A percentile compares a stretch with the other conserved stretches of the same genome.
phyloP scores from a whole-genome alignment of 2,888 invertebrate species.

The Drosophila affinis region DNA sequence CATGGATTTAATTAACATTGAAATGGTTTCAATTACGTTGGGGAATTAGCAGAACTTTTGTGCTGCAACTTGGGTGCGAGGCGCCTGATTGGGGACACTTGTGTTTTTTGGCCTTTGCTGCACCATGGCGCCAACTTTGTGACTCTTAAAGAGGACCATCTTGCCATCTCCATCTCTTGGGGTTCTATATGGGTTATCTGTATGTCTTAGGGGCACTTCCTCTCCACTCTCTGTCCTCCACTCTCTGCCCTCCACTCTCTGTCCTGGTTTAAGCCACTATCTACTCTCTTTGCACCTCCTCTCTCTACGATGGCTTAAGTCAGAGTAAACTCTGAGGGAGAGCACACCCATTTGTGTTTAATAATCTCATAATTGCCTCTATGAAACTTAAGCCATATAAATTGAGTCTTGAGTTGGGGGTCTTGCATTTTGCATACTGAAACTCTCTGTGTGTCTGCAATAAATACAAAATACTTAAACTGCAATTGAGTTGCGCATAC shows the following conservation, averaged over 20 bases:
- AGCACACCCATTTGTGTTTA: constrained; percentile 36
- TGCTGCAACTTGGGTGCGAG: constrained; percentile 14
- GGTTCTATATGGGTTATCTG: not conserved
- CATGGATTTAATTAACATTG: constrained; percentile 48
- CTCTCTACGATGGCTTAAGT: not conserved
- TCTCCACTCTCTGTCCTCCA: no score
- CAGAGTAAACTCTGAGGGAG: not conserved
- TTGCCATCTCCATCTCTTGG: not conserved
- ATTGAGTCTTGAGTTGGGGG: constrained; percentile 55
- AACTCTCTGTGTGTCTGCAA: constrained; percentile 38
- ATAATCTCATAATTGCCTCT: constrained; percentile 74
- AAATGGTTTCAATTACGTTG: constrained; percentile 48
- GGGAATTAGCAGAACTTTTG: constrained; percentile 35
- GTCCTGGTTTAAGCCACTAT: not conserved
- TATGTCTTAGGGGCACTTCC: no score
- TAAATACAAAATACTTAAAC: constrained; percentile 77
- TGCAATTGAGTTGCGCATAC: constrained; percentile 70
- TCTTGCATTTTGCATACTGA: not conserved
- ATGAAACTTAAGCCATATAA: constrained; percentile 65
- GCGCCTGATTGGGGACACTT: constrained; percentile 32
- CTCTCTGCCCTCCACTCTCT: no score
- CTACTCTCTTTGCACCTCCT: not conserved
- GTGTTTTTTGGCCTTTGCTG: constrained; percentile 17
- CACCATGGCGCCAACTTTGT: constrained; percentile 22
- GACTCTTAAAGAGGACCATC: not conserved